Evolutionary conservation across 1,140 invertebrate genomes (phyloP), one percentile per base, ranked within the genome.

Genomic region (Probaryconus sp.): DNA sequence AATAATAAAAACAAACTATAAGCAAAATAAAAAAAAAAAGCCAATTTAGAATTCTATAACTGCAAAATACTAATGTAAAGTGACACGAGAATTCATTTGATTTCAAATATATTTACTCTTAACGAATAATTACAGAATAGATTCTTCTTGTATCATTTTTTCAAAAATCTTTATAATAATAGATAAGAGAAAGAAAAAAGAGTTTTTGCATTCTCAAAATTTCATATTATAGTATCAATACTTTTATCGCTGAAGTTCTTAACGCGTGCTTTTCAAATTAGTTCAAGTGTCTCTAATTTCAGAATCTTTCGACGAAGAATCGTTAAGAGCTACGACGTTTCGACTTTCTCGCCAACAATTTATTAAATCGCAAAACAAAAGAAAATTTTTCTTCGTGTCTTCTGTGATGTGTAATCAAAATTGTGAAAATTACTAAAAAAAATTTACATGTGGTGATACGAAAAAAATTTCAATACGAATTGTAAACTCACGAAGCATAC

Each of bases 1-100:
- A 61, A 68, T n/a, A 9, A 55, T 38, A 50, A 7, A 43, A 45
- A 43, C 55, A 61, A 11, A 26, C 40, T 53, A 18, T 61, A 58
- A 11, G 31, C 37, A 60, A 21, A n/a, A n/a, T n/a, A n/a, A n/a
- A n/a, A n/a, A n/a, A n/a, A n/a, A n/a, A n/a, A n/a, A n/a, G n/a
- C n/a, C n/a, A n/a, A 4, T 24, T 48, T 53, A 70, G 48, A 24
- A 43, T 26, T 56, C 28, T 51, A 55, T 24, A 58, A 56, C 3
- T 16, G n/a, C 10, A 40, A 47, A 9, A 24, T 26, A 58, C 21
- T 30, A 55, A 0, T 42, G 13, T 28, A 42, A 38, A 6, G 11
- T 21, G 4, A 26, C 35, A 28, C 21, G 28, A 11, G 3, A 30
- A 30, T 9, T 30, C 9, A 26, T 53, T 53, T 21, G 21, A 9